phyloP scores from a whole-genome alignment of 2,888 invertebrate species.

The Acronicta psi region DNA sequence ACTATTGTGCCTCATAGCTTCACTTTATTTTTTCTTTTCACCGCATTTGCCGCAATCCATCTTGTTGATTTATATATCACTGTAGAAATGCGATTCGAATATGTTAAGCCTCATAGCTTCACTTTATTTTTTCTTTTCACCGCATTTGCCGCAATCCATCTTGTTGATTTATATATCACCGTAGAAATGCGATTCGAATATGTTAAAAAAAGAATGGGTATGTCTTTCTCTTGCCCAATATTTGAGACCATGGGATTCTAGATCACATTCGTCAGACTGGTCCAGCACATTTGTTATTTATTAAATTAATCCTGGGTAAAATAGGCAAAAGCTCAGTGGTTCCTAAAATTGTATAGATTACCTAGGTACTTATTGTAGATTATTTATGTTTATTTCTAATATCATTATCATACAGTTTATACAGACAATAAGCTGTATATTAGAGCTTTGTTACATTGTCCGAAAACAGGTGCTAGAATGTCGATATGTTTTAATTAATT shows the following conservation, averaged over 20 bases:
- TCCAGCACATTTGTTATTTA: no score
- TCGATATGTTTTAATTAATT: not conserved
- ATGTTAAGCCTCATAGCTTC: no score
- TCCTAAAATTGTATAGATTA: constrained; percentile 36
- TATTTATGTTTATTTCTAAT: constrained; percentile 23
- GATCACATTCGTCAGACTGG: no score
- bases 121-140: no score
- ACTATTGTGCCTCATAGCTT: no score
- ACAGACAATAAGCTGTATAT: constrained; percentile 8
- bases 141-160: no score
- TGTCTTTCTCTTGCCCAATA: no score
- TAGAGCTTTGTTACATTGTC: constrained; percentile 12
- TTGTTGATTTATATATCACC: not conserved
- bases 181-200: not conserved
- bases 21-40: no score
- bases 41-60: no score
- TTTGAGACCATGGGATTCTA: no score
- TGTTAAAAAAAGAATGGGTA: not conserved
- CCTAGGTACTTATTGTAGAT: constrained; percentile 34
- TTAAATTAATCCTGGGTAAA: not conserved
- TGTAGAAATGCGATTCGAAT: not conserved
- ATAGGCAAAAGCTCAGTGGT: constrained; percentile 27
- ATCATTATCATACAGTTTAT: not conserved
- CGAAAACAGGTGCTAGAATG: constrained; percentile 29
- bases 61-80: not conserved